Conservation (phyloP, 2,797 vertebrate species). For the Ctenopoma kingsleyae region DNA sequence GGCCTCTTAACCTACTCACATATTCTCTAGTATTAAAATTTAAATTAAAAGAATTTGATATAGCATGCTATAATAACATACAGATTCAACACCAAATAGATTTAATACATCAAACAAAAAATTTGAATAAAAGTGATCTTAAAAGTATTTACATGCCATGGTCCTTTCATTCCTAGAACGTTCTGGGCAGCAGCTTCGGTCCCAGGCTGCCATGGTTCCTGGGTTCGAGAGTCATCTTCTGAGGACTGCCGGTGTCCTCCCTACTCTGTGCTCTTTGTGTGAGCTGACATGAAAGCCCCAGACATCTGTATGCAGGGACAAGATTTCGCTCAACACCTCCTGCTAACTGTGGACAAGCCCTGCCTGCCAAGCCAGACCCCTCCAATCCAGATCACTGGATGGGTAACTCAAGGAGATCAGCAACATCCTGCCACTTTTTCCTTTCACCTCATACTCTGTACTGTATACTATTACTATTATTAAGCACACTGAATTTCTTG, state of each 20-base stretch:
- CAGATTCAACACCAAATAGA: too few relatives aligned
- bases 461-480: conserved; percentile 56
- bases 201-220: conserved; percentile 88
- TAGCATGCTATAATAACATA: too few relatives aligned
- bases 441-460: conserved; percentile 70
- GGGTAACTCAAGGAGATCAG: conserved; percentile 71
- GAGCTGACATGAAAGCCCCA: conserved; percentile 48
- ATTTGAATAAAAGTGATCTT: background rate
- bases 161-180: conserved; percentile 74
- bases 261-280: conserved; percentile 88
- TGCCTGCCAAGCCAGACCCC: conserved; percentile 55
- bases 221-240: conserved; percentile 85
- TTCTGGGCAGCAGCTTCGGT: conserved; percentile 88
- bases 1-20: too few relatives aligned
- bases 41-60: too few relatives aligned
- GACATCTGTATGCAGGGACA: conserved; percentile 40
- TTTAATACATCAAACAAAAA: too few relatives aligned
- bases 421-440: conserved; percentile 75
- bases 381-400: conserved; percentile 57
- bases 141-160: background rate
- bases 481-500: conserved; percentile 66
- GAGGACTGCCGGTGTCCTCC: conserved; percentile 85
- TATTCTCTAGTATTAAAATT: too few relatives aligned
- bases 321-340: conserved; percentile 37
- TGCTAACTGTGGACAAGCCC: conserved; percentile 41